Evolutionary conservation across 2,797 vertebrate genomes (phyloP).

Genomic region (Bradypodion ventrale): DNA sequence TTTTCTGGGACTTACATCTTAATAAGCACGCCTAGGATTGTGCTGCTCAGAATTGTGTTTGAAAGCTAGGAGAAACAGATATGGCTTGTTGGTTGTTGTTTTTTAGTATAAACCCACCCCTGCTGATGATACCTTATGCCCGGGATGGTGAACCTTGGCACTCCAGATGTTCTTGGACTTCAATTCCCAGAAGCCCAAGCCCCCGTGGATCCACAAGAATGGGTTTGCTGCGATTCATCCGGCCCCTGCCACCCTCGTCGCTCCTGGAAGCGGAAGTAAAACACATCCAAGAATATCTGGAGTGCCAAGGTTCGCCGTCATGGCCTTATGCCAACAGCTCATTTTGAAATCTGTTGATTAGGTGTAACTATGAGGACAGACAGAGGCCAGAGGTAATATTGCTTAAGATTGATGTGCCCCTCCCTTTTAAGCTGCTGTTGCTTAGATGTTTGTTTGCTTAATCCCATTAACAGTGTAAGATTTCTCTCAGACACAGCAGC

Average conservation of each 20-base stretch:
- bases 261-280: no score
- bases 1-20: neutral
- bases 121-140: neutral
- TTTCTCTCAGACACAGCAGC: accelerated
- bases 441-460: neutral
- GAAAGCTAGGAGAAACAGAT: neutral
- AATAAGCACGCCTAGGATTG: no score
- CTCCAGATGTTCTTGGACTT: no score
- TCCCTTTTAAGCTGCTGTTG: neutral
- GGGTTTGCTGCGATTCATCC: no score
- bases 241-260: no score
- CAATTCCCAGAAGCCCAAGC: no score
- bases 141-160: no score
- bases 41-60: neutral
- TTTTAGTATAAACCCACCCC: accelerated
- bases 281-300: no score
- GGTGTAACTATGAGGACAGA: neutral
- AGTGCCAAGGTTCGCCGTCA: no score
- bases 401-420: neutral
- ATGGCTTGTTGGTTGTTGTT: neutral
- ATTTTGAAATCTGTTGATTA: accelerated
- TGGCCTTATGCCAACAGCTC: neutral
- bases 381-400: neutral
- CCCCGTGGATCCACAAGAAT: no score
- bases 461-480: neutral